Conservation (phyloP, 2,797 vertebrate genomes). For the Sciaenops ocellatus region DNA sequence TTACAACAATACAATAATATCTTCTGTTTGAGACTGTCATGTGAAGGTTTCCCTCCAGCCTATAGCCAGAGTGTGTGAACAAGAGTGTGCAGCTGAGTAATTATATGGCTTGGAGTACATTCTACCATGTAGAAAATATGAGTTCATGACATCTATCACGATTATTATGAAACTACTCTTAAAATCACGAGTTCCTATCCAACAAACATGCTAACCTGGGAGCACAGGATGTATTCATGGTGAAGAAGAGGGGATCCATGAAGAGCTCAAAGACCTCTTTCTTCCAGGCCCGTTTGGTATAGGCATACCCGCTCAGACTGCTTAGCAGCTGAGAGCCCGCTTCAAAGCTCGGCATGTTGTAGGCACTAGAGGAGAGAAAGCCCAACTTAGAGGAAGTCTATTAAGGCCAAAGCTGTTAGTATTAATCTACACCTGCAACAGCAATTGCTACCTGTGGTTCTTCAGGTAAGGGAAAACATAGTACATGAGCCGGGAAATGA, state of each 20-base stretch:
- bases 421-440: background rate
- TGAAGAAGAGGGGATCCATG: conserved; percentile 98
- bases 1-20: background rate
- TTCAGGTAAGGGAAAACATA: conserved; percentile 97
- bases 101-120: background rate
- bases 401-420: background rate
- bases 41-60: background rate
- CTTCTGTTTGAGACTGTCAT: background rate
- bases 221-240: conserved; percentile 93
- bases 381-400: background rate
- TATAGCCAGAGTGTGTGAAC: too few relatives aligned
- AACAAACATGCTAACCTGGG: conserved; percentile 86
- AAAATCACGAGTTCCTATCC: background rate
- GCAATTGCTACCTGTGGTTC: conserved; percentile 91
- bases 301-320: conserved; percentile 96
- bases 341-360: conserved; percentile 96
- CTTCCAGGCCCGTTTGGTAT: conserved; percentile 97
- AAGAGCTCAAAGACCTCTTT: conserved; percentile 96
- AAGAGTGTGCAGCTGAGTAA: background rate
- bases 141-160: too few relatives aligned
- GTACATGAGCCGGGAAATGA: conserved; percentile 95
- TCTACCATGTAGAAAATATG: too few relatives aligned
- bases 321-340: conserved; percentile 94
- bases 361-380: conserved; percentile 84
- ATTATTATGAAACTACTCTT: too few relatives aligned